Percentiles rank a stretch among this genome's conserved stretches.
Conservation (phyloP, 1,140 invertebrate species). For the Yoshiicerus persimilis region DNA sequence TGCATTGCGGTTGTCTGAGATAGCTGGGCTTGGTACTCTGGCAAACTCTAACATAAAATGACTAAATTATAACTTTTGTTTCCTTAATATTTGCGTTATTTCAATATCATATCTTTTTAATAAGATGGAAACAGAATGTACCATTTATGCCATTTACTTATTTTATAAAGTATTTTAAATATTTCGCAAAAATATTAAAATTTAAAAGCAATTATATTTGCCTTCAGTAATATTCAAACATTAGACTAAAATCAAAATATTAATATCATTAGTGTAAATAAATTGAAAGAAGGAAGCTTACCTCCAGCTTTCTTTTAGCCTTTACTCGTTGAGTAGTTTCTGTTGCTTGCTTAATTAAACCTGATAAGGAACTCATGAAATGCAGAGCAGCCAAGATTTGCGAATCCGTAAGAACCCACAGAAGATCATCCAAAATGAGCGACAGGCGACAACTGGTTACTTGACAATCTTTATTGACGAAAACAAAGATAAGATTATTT, state of each 20-base stretch:
- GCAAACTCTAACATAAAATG: slow-evolving; percentile 62
- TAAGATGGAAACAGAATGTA: no score
- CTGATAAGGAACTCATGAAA: slow-evolving; percentile 87
- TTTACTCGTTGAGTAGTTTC: slow-evolving; percentile 80
- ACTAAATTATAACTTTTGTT: neutral
- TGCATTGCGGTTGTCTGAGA: slow-evolving; percentile 57
- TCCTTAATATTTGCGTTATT: no score
- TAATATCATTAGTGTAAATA: no score
- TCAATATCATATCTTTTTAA: no score
- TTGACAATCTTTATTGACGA: slow-evolving; percentile 76
- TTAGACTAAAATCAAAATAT: no score
- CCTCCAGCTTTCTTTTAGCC: slow-evolving; percentile 84
- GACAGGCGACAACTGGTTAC: slow-evolving; percentile 88
- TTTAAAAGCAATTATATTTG: no score
- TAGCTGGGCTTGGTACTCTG: slow-evolving; percentile 77
- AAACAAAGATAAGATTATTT: slow-evolving; percentile 44
- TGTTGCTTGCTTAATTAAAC: slow-evolving; percentile 80
- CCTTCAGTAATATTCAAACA: no score
- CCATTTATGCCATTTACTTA: no score
- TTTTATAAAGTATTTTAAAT: no score
- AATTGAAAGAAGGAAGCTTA: no score
- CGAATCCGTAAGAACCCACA: slow-evolving; percentile 98
- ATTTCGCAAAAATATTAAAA: no score
- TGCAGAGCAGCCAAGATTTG: slow-evolving; percentile 92
- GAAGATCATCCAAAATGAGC: slow-evolving; percentile 89